Evolutionary conservation across 2,888 invertebrate genomes (phyloP).

Genomic region (Adelphocoris suturalis): DNA sequence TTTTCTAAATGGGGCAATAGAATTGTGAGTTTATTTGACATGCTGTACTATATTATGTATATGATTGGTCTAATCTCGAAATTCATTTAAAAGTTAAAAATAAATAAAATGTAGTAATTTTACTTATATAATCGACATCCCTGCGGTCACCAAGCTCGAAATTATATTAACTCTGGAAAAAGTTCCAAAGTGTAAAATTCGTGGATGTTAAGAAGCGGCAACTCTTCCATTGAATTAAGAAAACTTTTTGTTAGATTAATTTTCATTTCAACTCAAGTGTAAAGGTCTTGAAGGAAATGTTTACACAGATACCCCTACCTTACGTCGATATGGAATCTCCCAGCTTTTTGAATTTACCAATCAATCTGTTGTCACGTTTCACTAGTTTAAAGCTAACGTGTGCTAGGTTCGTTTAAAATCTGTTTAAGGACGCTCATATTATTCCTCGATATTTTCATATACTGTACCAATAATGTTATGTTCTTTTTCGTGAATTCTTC

Average conservation of each 20-base stretch:
- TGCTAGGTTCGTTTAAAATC: too few relatives aligned
- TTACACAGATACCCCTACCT: too few relatives aligned
- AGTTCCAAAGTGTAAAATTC: background rate
- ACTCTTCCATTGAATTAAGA: background rate
- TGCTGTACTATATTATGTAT: background rate
- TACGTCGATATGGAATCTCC: too few relatives aligned
- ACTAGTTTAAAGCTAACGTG: too few relatives aligned
- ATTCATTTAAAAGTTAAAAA: background rate
- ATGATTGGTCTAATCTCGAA: constrained; percentile 1
- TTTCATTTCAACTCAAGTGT: background rate
- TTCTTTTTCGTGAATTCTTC: too few relatives aligned
- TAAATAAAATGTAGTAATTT: background rate
- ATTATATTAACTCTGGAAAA: background rate
- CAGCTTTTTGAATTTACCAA: too few relatives aligned
- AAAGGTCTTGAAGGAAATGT: too few relatives aligned
- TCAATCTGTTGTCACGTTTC: too few relatives aligned
- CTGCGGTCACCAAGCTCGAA: background rate
- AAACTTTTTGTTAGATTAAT: background rate
- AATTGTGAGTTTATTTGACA: constrained; percentile 13
- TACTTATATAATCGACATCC: background rate
- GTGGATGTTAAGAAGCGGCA: background rate
- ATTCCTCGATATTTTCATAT: too few relatives aligned
- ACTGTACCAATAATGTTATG: too few relatives aligned
- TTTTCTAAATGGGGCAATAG: constrained; percentile 25
- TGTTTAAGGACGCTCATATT: too few relatives aligned